phyloP scores from a whole-genome alignment of 2,113 vertebrate species.

The Sturnus vulgaris region DNA sequence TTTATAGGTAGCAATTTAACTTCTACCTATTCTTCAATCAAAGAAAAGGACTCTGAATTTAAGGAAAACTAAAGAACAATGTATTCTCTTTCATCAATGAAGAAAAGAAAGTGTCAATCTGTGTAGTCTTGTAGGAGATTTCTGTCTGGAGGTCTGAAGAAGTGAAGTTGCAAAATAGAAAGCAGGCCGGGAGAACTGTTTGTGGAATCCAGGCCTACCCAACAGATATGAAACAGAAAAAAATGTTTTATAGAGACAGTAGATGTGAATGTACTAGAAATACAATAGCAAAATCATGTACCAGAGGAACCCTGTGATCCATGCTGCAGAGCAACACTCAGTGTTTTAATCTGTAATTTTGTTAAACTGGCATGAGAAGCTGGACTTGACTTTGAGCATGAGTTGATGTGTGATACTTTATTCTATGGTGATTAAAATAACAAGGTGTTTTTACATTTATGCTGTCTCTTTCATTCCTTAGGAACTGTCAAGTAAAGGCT shows the following conservation, averaged over 20 bases:
- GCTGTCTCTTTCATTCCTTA: neutral
- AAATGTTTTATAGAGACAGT: neutral
- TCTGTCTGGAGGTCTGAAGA: neutral
- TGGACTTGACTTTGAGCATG: neutral
- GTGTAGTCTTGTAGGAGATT: neutral
- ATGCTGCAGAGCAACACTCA: neutral
- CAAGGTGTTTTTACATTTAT: neutral
- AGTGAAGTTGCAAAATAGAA: neutral
- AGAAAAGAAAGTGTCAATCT: neutral
- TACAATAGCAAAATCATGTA: neutral
- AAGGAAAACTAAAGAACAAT: neutral
- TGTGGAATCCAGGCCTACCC: neutral
- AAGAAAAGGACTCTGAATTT: neutral
- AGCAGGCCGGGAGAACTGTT: fast-evolving
- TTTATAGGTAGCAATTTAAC: neutral
- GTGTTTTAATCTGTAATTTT: neutral
- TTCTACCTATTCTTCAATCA: neutral
- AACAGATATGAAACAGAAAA: neutral
- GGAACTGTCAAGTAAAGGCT: neutral
- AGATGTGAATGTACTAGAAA: neutral
- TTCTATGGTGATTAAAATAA: neutral
- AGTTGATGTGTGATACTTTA: neutral
- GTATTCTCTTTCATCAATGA: neutral
- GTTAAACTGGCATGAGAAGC: neutral
- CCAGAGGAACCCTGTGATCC: neutral